Evolutionary conservation across 2,888 invertebrate species (phyloP), one percentile per base, ranked within the genome.

Genomic region (Xanthostigma xanthostigma): DNA sequence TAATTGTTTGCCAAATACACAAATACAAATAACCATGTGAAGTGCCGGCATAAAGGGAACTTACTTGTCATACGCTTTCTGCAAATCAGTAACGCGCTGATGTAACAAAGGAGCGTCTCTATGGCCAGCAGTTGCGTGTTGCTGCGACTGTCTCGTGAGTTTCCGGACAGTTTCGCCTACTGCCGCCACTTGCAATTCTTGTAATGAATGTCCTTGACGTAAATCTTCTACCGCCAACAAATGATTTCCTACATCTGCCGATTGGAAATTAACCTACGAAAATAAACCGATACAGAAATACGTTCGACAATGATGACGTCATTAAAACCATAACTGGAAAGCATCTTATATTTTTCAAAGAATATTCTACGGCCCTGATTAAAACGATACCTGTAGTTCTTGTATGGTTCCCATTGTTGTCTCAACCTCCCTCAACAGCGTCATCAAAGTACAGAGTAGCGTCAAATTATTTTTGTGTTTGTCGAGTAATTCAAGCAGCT

Each of bases 191-290:
- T 93, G 91, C 51, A 94, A 69, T 64, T 97, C 96, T 58, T 90
- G 85, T 42, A 98, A 71, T 12, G 87, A 87, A 67, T 97, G 95
- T 52, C 93, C 92, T 58, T 96, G 95, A 48, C 97, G 70, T 40
- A 95, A 71, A 54, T 97, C 94, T 65, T 97, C 96, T 9, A 94
- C 95, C 37, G 90, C 96, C 52, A 93, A 73, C 45, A 97, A 71
- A 71, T 98, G 97, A 0, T 92, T 87, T 0, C 95, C 96, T 4
- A 88, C 86, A 62, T 95, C 95, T 46, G 81, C 85, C 0, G 91
- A 89, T 51, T 79, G 77, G 65, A 87, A 79, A 56, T 78, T 76
- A 0, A 75, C 65, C 81, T 81, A 46, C 8, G 50, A 53, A 33
- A 9, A 9, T 33, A 17, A 42, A 27, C 9, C 6, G 27, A 6